Base-by-base conservation (phyloP, 2,888 invertebrate genomes). In the Idaea aversata region DNA sequence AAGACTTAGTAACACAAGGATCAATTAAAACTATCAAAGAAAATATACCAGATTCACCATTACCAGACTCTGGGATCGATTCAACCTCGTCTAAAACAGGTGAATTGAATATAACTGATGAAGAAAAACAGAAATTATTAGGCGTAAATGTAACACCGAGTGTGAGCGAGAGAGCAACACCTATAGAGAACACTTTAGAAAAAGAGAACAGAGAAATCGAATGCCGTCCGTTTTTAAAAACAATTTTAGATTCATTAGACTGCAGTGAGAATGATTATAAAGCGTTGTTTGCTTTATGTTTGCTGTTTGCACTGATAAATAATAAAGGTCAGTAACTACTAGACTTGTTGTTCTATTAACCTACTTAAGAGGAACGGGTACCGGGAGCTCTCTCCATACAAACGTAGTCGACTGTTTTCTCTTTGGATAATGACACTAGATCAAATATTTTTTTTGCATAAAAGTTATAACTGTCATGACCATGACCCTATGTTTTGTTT, bases 211-310 rank as follows among this genome's bases (percentile, higher is more conserved):
- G 81, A 67, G 91, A 93, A 59, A 87, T 94, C 61, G 90, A 93
- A 34, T 94, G 93, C 73, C 95, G 96, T 77, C 97, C 98, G 0
- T 99, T 99, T 89, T 92, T 99, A 73, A 97, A 98, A 85, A 97
- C 98, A 5, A 95, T 99, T 62, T 93, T 98, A 68, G 96, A 96
- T 76, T 96, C 98, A 0, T 92, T 99, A 74, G 97, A 97, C 80
- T 98, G 98, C 83, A 94, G 94, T 13, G 98, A 98, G 82, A 99
- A 99, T 88, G 99, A 99, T 93, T 99, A 99, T 84, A 95, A 97
- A 61, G 96, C 99, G 5, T 93, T 99, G 68, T 97, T 99, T 86
- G 96, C 97, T 4, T 93, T 99, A 15, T 98, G 98, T 88, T 93
- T 99, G 68, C 94, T 99, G 59, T 98, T 98, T 86, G 98, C 99